Evolutionary conservation across 2,113 vertebrate genomes (phyloP), one percentile per base, ranked within the genome.

Genomic region (Astatotilapia flaviijosephi): DNA sequence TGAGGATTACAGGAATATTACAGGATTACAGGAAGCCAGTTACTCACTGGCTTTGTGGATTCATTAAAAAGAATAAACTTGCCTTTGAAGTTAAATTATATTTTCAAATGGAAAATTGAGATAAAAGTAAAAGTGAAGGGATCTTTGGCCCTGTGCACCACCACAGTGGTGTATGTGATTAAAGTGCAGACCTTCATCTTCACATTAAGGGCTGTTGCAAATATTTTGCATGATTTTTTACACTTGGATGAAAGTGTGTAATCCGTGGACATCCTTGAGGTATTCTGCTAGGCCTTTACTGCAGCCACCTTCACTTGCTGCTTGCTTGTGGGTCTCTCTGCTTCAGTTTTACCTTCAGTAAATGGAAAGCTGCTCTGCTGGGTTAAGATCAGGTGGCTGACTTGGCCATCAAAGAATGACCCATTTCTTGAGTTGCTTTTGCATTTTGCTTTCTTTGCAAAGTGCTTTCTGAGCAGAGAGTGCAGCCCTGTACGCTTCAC

Each of bases 191-290:
- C 65, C 35, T 70, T 23, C 2, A 70, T 40, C 65, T 70, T 70
- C n/a, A 42, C n/a, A 15, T 70, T 42, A 70, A 26, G 0, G 3
- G n/a, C 12, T 70, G 21, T 0, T 70, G 1, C 7, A 42, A 70
- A 9, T 21, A 42, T 70, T 70, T 70, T 70, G 37, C 65, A 70
- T 23, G 10, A 37, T 65, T 21, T 65, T 73, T 73, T 42, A 45
- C 37, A 17, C 40, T 73, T 26, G 68, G 65, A 26, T 42, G 65
- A 73, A 73, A 6, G 21, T 15, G n/a, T 26, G 13, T 42, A 45
- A 9, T 23, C 13, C 8, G 2, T 45, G 65, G 21, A 10, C 37
- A 73, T 45, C 65, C 65, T 45, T 45, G 65, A 73, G 65, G 40
- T 45, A 15, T 21, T 45, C 21, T 73, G 65, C 65, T 3, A 0